These are phyloP conservation scores for Scomber colias DNA, from an alignment of 2,113 vertebrate genomes.

Conservation along the genomic window DNA sequence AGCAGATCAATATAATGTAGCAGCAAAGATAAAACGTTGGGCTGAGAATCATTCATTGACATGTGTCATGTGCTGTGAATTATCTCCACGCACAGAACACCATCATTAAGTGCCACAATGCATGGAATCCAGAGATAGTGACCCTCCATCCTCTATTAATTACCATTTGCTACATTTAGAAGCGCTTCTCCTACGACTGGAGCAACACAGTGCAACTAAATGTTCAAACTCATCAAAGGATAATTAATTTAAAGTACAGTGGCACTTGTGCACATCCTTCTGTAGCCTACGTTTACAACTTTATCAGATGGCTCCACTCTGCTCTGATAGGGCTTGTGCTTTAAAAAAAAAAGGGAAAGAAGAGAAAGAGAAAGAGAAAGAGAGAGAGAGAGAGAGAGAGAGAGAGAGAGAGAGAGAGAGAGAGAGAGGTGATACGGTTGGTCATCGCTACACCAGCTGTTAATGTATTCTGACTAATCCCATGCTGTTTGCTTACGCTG, in stretches of 20 bases:
- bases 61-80: background rate
- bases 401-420: too few relatives aligned
- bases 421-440: slow-evolving; percentile 17
- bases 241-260: slow-evolving; percentile 5
- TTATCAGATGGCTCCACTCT: background rate
- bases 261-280: background rate
- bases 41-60: background rate
- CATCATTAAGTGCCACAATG: background rate
- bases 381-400: too few relatives aligned
- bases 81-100: background rate
- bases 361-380: background rate
- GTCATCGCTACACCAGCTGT: slow-evolving; percentile 38
- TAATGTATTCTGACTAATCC: slow-evolving; percentile 59
- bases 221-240: slow-evolving; percentile 31
- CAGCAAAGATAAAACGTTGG: too few relatives aligned
- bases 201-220: slow-evolving; percentile 3
- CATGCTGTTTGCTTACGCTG: slow-evolving; percentile 37
- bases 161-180: slow-evolving; percentile 18
- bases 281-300: background rate
- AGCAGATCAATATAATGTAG: too few relatives aligned
- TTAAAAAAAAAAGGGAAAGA: background rate
- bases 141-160: slow-evolving; percentile 48
- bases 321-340: background rate
- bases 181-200: background rate
- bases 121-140: slow-evolving; percentile 1